Evolutionary conservation across 1,140 invertebrate species (phyloP).

Genomic region (Saxidomus purpurata): DNA sequence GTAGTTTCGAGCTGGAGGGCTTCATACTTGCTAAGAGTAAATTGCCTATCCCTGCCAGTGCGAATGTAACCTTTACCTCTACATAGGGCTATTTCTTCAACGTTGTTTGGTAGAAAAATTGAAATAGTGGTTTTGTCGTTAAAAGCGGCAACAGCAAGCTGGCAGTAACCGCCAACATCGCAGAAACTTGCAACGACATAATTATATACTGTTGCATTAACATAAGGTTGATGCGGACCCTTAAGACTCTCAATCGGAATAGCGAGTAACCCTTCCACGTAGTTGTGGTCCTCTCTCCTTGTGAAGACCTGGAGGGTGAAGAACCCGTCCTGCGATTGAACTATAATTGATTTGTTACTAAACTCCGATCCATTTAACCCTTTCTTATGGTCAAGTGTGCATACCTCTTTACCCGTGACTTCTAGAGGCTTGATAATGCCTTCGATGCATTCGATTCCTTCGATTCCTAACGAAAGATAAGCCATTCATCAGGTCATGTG

Average conservation of each 20-base stretch:
- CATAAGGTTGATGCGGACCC: neutral
- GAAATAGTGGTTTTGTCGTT: conserved; percentile 34
- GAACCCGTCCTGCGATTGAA: neutral
- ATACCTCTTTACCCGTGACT: neutral
- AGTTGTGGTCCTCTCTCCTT: neutral
- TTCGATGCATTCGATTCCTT: too few species aligned
- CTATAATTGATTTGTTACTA: conserved; percentile 47
- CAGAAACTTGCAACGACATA: conserved; percentile 46
- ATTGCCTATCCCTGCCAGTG: neutral
- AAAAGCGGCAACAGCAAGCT: conserved; percentile 44
- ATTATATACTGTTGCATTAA: neutral
- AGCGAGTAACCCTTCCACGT: conserved; percentile 46
- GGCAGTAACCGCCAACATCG: conserved; percentile 47
- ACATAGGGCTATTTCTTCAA: conserved; percentile 21
- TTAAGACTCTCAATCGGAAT: conserved; percentile 2
- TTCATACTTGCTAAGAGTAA: conserved; percentile 23
- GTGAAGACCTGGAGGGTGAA: conserved; percentile 39
- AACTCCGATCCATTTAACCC: conserved; percentile 31
- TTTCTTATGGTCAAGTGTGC: neutral
- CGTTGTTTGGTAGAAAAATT: conserved; percentile 3
- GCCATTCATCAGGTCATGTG: too few species aligned
- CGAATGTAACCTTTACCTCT: neutral
- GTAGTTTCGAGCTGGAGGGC: conserved; percentile 52
- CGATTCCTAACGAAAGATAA: too few species aligned
- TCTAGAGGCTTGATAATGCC: neutral